These are phyloP conservation scores for Epirrita christyi DNA, from an alignment of 2,888 invertebrate species.

Conservation along the genomic window DNA sequence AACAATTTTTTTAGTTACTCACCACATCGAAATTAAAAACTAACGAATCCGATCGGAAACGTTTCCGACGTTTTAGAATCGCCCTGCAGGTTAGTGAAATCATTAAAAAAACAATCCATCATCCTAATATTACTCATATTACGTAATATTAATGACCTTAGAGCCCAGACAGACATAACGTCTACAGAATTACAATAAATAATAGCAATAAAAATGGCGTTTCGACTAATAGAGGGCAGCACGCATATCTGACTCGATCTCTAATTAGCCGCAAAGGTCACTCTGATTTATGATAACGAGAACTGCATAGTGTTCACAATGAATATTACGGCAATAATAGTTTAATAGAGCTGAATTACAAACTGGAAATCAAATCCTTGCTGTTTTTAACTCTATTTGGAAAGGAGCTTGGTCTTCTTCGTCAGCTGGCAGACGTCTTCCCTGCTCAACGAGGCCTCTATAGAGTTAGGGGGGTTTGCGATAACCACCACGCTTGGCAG, in stretches of 20 bases:
- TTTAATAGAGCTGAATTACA: neutral
- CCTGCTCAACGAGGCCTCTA: too few species aligned
- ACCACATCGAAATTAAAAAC: too few species aligned
- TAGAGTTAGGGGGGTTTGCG: too few species aligned
- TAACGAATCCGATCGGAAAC: too few species aligned
- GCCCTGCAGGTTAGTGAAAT: too few species aligned
- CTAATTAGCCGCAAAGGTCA: conserved; percentile 38
- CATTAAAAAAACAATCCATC: neutral
- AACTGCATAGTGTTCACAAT: conserved; percentile 10
- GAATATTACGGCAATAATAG: conserved; percentile 3
- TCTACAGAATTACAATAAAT: conserved; percentile 31
- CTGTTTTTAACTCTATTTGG: too few species aligned
- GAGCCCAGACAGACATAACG: conserved; percentile 1
- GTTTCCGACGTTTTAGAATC: too few species aligned
- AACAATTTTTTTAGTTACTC: too few species aligned
- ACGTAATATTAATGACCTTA: conserved; percentile 25
- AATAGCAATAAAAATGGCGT: conserved; percentile 28
- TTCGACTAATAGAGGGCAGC: conserved; percentile 33
- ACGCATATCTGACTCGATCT: conserved; percentile 37
- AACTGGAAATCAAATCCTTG: too few species aligned
- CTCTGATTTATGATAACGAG: conserved; percentile 34
- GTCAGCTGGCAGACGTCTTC: too few species aligned
- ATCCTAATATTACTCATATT: conserved; percentile 11
- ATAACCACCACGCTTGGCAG: too few species aligned
- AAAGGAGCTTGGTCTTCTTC: too few species aligned